Evolutionary conservation across 2,113 vertebrate genomes (phyloP), one percentile per base, ranked within the genome.

Genomic region (Corapipo altera): DNA sequence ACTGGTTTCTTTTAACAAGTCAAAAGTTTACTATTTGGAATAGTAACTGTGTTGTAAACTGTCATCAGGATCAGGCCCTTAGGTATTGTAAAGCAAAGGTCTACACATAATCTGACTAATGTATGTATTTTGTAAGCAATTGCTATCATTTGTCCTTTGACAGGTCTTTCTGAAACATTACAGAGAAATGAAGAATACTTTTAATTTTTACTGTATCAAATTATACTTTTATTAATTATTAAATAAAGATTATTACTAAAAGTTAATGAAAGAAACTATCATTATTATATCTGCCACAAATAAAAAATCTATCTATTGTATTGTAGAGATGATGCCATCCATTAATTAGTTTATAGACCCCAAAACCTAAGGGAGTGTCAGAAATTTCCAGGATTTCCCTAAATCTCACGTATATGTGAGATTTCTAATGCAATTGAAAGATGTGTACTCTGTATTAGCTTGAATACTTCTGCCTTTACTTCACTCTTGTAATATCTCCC

Each of bases 211-310:
- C 85, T 81, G 24, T 78, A 93, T 96, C 94, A 93, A 96, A 97
- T 96, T 95, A 96, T 86, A 67, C 54, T 74, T 93, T 21, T 92
- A 95, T 95, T 97, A 97, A 96, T 94, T 96, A 94, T 97, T 96
- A 93, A 97, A 96, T 96, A 93, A 96, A 96, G 67, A 91, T 96
- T 97, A 97, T 96, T 91, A 83, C 83, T 70, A 85, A 95, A 96
- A 94, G 67, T 93, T 96, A 97, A 96, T 96, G 90, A 90, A 94
- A 95, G 81, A 91, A 93, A 94, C 94, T 81, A 74, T 84, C 90
- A 84, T 95, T 94, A 95, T 91, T 92, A 65, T 86, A 86, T 88
- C 91, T 96, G 95, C 83, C 94, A 94, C 89, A 93, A 93, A 96
- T 95, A 94, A 97, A 95, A 97, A 95, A 95, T 95, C 74, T 94